Conservation (phyloP, 2,113 vertebrate species). For the Cyprinodon variegatus region DNA sequence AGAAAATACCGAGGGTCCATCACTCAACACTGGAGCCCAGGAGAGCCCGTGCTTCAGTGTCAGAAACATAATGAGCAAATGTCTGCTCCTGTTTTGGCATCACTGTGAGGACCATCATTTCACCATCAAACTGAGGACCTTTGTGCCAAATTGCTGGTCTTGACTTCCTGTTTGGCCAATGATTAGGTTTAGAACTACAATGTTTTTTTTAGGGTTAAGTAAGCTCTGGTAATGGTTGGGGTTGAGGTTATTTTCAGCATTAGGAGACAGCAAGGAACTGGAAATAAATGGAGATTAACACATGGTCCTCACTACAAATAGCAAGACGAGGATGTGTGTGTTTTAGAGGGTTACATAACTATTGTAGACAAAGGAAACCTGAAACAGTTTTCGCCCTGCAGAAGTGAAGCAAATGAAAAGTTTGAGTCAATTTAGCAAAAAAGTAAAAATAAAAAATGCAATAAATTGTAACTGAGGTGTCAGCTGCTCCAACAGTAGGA, state of each 20-base stretch:
- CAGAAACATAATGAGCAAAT: conserved; percentile 41
- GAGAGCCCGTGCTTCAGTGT: conserved; percentile 41
- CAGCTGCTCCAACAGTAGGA: background rate
- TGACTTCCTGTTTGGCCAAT: background rate
- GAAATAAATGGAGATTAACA: background rate
- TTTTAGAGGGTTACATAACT: background rate
- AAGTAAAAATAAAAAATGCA: background rate
- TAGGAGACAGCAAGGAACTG: too few species aligned
- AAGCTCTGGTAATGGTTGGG: too few species aligned
- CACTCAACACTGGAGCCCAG: conserved; percentile 67
- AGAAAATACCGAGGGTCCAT: conserved; percentile 50
- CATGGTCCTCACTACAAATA: too few species aligned
- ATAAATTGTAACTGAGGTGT: background rate
- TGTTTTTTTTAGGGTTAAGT: too few species aligned
- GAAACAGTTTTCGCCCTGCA: background rate
- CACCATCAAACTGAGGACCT: too few species aligned
- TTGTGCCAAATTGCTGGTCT: too few species aligned
- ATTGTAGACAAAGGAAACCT: background rate
- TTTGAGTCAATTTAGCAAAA: background rate
- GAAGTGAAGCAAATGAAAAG: background rate
- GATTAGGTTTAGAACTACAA: background rate
- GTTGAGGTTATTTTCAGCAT: background rate
- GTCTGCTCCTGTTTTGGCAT: conserved; percentile 1
- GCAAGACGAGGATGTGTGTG: too few species aligned
- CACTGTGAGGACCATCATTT: too few species aligned